Base-by-base conservation (phyloP, 2,113 vertebrate species). In the Ancistrus triradiatus region DNA sequence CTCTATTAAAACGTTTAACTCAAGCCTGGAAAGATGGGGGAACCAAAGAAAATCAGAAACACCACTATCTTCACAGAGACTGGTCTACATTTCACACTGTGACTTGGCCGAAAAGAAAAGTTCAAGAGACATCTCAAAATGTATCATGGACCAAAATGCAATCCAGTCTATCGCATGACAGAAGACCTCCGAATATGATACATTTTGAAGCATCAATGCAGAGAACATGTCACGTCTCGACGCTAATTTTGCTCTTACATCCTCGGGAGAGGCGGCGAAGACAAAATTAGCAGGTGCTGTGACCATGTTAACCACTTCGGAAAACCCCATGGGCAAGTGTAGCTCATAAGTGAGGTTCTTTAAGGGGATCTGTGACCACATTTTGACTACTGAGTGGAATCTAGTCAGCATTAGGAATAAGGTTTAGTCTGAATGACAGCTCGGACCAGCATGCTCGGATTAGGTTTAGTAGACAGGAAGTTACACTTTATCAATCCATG, bases 181-280 rank as follows among this genome's bases (percentile, higher is more conserved):
- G 55, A 49, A 73, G 72, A 78, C 59, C 72, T 79, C 74, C 52
- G 62, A 17, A 59, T 69, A 81, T 72, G 84, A 87, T 87, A 92
- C 88, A 89, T 92, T 91, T 90, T 91, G 87, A 89, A 95, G 93
- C 94, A 95, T 96, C 91, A 80, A 74, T 88, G 88, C 85, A 77
- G 85, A 83, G 86, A 87, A 90, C 91, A 92, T 87, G 90, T 88
- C 73, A 80, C 79, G 83, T 78, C 74, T 25, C 78, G 71, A 78
- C 85, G 90, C 91, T 90, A 87, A 91, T 91, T 93, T 89, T 89
- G 86, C 77, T 74, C 76, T 42, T 77, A 67, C 77, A 56, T 7
- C 81, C 70, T 75, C 63, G 70, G 70, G 74, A 65, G 55, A 80
- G 72, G 77, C 64, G 52, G 19, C 80, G 61, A 66, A 74, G 84